Base-by-base conservation (phyloP, 1,140 invertebrate species). In the Drosophila tristis region DNA sequence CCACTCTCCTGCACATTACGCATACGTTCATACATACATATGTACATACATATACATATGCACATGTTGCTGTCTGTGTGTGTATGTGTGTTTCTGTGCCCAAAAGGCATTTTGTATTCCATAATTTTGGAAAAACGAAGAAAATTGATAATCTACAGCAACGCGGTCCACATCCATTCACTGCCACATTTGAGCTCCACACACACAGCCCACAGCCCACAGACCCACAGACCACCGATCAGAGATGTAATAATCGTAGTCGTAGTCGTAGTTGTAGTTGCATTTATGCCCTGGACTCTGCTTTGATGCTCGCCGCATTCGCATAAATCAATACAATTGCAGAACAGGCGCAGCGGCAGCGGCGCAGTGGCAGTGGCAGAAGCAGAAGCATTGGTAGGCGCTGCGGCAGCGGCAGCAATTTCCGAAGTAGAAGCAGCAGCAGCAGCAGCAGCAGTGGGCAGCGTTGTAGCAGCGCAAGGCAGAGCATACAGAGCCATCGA, bases 251-350 rank as follows among this genome's bases (percentile, higher is more conserved):
- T 43, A 44, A 35, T 65, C 53, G 64, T 63, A 15, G 63, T 66
- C 29, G 55, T 31, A 44, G 55, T 20, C 26, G 11, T 13, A 5
- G 29, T 54, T 54, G 47, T 23, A 53, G 47, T 35, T 59, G 45
- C 47, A 59, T 20, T 60, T 51, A 58, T 68, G 78, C 60, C 58
- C 44, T 48, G 59, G 42, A 71, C 54, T 48, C 42, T 39, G 6
- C 80, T 85, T 84, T 84, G 65, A 84, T 54, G 61, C 55, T 64
- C 39, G 71, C 80, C 80, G 80, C 80, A 57, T 61, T 78, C 75
- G 80, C 80, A 84, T 84, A 84, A 84, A 84, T 84, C 80, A 84
- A 84, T 84, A 84, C 78, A 79, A 79, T 57, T 81, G 70, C 60
- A 44, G 60, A 5, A 11, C 11, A n/a, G 23, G 42, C 20, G 43